These are phyloP conservation scores for Spheniscus mendiculus DNA, from an alignment of 2,113 vertebrate species.

Conservation along the genomic window DNA sequence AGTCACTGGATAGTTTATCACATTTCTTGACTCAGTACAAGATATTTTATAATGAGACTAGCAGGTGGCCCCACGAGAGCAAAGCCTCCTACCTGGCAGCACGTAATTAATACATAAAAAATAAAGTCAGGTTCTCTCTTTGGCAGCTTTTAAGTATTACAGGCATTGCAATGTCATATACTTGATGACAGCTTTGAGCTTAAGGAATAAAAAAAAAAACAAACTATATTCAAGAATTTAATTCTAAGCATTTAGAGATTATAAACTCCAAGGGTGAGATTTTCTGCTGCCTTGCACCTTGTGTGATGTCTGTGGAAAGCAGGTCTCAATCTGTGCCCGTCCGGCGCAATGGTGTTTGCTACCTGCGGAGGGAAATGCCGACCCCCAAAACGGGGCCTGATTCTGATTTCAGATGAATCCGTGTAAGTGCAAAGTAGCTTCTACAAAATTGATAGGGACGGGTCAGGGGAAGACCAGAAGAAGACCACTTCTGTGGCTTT, in stretches of 20 bases:
- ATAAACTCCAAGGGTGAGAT: neutral
- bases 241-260: neutral
- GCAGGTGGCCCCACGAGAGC: neutral
- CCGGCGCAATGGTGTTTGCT: accelerated
- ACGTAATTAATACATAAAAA: slow-evolving; percentile 53
- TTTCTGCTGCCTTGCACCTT: neutral
- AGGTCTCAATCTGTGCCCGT: neutral
- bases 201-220: neutral
- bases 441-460: accelerated
- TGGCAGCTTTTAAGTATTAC: neutral
- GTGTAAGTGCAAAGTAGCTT: neutral
- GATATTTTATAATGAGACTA: slow-evolving; percentile 25
- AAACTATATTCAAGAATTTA: neutral
- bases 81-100: slow-evolving; percentile 16
- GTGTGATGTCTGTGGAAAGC: accelerated
- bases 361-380: accelerated
- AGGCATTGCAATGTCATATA: neutral
- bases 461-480: neutral
- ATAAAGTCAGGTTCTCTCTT: neutral
- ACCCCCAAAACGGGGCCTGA: neutral
- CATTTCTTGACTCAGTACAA: neutral
- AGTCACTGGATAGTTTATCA: neutral
- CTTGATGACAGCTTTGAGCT: slow-evolving; percentile 7
- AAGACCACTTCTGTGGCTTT: neutral
- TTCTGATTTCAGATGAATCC: accelerated